Evolutionary conservation across 2,888 invertebrate genomes (phyloP).

Genomic region (Xestia sexstrigata): DNA sequence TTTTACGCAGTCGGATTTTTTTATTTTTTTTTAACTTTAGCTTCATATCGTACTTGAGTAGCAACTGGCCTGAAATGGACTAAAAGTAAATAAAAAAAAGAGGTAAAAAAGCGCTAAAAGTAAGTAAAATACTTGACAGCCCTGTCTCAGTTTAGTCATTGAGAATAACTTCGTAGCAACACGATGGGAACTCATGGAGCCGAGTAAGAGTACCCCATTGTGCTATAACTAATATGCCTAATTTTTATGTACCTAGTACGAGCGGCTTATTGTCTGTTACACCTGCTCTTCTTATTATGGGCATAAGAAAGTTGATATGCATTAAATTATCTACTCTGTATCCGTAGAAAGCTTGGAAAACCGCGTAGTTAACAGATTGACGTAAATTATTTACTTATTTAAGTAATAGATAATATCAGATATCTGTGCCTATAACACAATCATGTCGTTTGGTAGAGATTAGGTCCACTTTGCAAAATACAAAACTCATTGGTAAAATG

Average conservation of each 20-base stretch:
- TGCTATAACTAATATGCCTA: constrained; percentile 63
- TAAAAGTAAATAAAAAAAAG: no score
- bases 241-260: constrained; percentile 61
- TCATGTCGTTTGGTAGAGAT: neutral
- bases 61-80: neutral
- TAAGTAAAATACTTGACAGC: constrained; percentile 52
- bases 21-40: no score
- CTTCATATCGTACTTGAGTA: constrained; percentile 10
- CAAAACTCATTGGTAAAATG: neutral
- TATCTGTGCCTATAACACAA: neutral
- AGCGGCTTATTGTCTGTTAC: constrained; percentile 60
- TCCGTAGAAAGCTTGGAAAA: constrained; percentile 61
- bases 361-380: constrained; percentile 34
- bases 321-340: constrained; percentile 49
- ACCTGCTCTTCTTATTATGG: constrained; percentile 57
- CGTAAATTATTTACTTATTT: constrained; percentile 42
- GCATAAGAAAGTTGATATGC: constrained; percentile 62
- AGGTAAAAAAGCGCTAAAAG: no score
- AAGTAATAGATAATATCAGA: constrained; percentile 11
- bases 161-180: constrained; percentile 66
- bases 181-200: constrained; percentile 68
- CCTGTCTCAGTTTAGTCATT: constrained; percentile 56
- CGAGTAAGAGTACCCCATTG: constrained; percentile 65
- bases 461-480: neutral
- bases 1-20: no score